Percentiles rank a stretch among this genome's conserved stretches.
phyloP scores from a whole-genome alignment of 2,888 invertebrate species.

The Autographa gamma region DNA sequence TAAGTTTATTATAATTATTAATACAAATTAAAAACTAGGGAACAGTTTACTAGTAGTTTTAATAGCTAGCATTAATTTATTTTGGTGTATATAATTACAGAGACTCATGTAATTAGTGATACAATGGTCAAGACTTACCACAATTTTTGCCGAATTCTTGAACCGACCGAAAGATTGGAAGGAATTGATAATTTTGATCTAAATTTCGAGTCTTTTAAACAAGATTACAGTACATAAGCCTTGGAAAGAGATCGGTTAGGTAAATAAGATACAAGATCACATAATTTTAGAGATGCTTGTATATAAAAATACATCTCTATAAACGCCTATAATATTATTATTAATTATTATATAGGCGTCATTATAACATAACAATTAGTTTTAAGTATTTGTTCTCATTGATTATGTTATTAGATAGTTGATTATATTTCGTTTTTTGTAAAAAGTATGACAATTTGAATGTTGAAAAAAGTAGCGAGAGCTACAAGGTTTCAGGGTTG shows the following conservation, averaged over 20 bases:
- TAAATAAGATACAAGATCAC: background rate
- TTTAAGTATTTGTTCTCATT: background rate
- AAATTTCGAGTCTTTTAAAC: background rate
- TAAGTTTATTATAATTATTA: background rate
- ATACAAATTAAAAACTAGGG: background rate
- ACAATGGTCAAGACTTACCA: background rate
- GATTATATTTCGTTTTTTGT: background rate
- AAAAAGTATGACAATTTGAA: background rate
- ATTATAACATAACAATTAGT: background rate
- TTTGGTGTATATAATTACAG: background rate
- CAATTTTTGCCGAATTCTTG: background rate
- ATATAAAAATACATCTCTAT: slow-evolving; percentile 4
- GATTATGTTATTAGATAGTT: background rate
- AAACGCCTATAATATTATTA: background rate
- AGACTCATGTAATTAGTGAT: background rate
- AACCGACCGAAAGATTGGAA: background rate
- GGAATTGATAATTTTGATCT: background rate
- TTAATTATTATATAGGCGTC: background rate
- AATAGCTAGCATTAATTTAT: background rate
- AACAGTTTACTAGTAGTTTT: background rate
- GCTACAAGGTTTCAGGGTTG: background rate
- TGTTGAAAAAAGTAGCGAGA: background rate
- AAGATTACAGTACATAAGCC: background rate
- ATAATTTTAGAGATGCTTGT: background rate
- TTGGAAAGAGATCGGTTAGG: background rate